phyloP scores from a whole-genome alignment of 1,140 invertebrate species.

The Bombus superbus region DNA sequence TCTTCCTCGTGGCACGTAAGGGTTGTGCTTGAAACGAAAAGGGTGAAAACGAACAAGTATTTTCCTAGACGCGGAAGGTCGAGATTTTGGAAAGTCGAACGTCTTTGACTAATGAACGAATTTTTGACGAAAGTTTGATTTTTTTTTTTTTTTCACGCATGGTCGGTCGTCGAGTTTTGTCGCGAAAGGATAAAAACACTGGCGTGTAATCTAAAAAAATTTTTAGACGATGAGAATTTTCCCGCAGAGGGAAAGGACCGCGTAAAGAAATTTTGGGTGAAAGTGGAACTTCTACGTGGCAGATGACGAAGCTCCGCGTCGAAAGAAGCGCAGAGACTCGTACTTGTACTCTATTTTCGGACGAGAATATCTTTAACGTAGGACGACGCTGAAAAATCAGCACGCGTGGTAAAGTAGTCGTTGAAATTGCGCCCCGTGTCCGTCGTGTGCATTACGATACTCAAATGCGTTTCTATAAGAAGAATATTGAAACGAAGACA shows the following conservation, averaged over 20 bases:
- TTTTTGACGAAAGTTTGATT: not conserved
- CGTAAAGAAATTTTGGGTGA: not conserved
- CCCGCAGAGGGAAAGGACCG: not conserved
- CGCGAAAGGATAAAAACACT: too few species aligned
- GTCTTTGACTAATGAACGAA: too few species aligned
- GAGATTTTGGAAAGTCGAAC: not conserved
- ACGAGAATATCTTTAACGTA: not conserved
- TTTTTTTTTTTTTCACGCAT: too few species aligned
- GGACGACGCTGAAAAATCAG: not conserved
- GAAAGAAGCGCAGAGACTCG: not conserved
- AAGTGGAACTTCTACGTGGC: not conserved
- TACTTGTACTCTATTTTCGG: not conserved
- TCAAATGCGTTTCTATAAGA: not conserved
- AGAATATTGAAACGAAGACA: not conserved
- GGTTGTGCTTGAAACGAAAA: not conserved
- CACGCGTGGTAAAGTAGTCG: not conserved
- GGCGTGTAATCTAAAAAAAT: too few species aligned
- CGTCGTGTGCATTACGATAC: too few species aligned
- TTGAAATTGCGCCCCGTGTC: not conserved
- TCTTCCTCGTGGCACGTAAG: not conserved
- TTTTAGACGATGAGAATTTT: not conserved
- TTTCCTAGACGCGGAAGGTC: too few species aligned
- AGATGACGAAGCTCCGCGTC: not conserved
- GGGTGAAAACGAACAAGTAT: too few species aligned
- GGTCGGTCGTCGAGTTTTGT: too few species aligned